These are phyloP conservation scores for Brenthis daphne DNA, from an alignment of 2,888 invertebrate genomes.

Conservation along the genomic window DNA sequence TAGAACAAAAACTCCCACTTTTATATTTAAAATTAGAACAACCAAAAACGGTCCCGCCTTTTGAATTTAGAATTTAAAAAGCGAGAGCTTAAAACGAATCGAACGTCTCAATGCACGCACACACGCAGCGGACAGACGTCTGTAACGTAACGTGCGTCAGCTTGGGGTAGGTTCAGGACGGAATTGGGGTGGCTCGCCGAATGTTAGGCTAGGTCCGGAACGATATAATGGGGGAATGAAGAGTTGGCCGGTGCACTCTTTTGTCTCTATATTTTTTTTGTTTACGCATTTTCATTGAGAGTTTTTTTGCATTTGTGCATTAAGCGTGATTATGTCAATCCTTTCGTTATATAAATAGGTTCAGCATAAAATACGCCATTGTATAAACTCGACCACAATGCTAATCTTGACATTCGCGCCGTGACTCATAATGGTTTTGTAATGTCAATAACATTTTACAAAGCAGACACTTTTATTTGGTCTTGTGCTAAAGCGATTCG, in stretches of 20 bases:
- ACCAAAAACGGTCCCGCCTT: conserved; percentile 28
- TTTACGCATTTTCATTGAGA: conserved; percentile 30
- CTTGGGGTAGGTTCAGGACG: conserved; percentile 76
- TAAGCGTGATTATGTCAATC: conserved; percentile 30
- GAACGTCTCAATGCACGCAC: conserved; percentile 49
- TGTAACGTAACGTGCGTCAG: conserved; percentile 43
- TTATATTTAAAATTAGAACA: conserved; percentile 20
- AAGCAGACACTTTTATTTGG: conserved; percentile 31
- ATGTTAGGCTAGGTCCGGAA: conserved; percentile 74
- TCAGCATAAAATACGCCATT: conserved; percentile 19
- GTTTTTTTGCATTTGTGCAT: conserved; percentile 25
- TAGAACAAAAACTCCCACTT: conserved; percentile 9
- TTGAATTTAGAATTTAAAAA: conserved; percentile 43
- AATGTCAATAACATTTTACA: conserved; percentile 36
- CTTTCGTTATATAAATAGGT: conserved; percentile 23
- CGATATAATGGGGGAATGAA: conserved; percentile 54
- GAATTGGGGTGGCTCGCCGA: conserved; percentile 75
- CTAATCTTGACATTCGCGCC: conserved; percentile 36
- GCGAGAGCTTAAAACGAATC: conserved; percentile 43
- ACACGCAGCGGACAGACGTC: conserved; percentile 38
- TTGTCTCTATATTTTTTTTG: conserved; percentile 37
- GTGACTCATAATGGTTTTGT: conserved; percentile 33
- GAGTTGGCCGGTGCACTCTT: conserved; percentile 49
- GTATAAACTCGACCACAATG: conserved; percentile 30
- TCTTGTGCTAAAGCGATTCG: conserved; percentile 28